These are phyloP conservation scores for Acrobasis suavella DNA, from an alignment of 2,888 invertebrate genomes.

Conservation along the genomic window DNA sequence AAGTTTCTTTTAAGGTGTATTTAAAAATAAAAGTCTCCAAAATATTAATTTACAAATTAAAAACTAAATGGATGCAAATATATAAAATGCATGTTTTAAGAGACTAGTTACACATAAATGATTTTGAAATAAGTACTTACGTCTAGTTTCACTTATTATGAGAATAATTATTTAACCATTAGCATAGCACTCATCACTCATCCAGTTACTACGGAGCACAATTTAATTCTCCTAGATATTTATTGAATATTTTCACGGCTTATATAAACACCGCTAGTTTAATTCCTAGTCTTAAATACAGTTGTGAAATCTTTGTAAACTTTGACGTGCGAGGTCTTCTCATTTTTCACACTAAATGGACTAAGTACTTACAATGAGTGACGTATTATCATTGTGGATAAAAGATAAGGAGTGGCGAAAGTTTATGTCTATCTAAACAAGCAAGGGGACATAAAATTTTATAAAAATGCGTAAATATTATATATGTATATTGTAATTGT, in stretches of 20 bases:
- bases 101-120: too few relatives aligned
- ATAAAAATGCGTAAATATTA: too few relatives aligned
- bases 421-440: slow-evolving; percentile 22
- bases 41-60: too few relatives aligned
- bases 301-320: not conserved
- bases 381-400: slow-evolving; percentile 67
- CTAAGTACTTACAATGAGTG: slow-evolving; percentile 58
- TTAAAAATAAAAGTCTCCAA: too few relatives aligned
- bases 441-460: not conserved
- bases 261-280: not conserved
- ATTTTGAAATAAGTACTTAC: not conserved
- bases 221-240: not conserved
- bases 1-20: too few relatives aligned
- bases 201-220: not conserved
- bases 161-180: not conserved
- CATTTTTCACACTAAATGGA: slow-evolving; percentile 43
- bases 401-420: slow-evolving; percentile 58
- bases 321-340: slow-evolving; percentile 12
- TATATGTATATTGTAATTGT: too few relatives aligned
- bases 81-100: too few relatives aligned
- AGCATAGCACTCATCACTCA: not conserved
- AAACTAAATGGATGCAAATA: too few relatives aligned
- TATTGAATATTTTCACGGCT: not conserved
- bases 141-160: not conserved
- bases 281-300: too few relatives aligned